These are phyloP conservation scores for Zhuqinia jingwanae DNA, from an alignment of 2,888 invertebrate species.

Conservation along the genomic window DNA sequence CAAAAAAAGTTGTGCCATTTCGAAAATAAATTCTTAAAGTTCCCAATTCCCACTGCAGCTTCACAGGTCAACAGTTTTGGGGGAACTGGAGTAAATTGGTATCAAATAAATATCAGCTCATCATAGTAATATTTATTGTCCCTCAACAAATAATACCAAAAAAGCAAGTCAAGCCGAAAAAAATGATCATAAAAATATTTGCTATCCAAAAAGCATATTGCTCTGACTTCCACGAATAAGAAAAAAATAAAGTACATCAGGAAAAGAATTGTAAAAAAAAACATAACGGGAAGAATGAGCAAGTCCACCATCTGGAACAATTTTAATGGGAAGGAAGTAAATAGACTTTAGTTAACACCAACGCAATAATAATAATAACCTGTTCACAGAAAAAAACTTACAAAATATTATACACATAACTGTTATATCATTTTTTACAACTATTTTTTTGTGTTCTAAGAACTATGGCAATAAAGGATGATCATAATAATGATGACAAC, in stretches of 20 bases:
- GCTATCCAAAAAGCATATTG: neutral
- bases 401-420: neutral
- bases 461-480: no score
- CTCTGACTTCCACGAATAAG: neutral
- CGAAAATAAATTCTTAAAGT: no score
- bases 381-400: slow-evolving; percentile 7
- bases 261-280: neutral
- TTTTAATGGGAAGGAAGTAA: slow-evolving; percentile 72
- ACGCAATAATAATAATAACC: slow-evolving; percentile 63
- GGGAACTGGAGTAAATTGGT: no score
- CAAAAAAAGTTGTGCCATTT: no score
- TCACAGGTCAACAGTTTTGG: no score
- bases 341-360: slow-evolving; percentile 58
- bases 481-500: slow-evolving; percentile 6
- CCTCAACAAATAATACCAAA: slow-evolving; percentile 38
- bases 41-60: no score
- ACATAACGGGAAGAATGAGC: slow-evolving; percentile 1
- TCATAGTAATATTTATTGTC: slow-evolving; percentile 34
- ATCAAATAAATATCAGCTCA: no score
- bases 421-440: neutral
- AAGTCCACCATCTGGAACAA: neutral
- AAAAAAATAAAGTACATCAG: slow-evolving; percentile 9
- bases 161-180: slow-evolving; percentile 72
- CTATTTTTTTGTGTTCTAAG: no score
- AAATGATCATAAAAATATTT: slow-evolving; percentile 70